Evolutionary conservation across 2,888 invertebrate genomes (phyloP), one percentile per base, ranked within the genome.

Genomic region (Zootermopsis nevadensis): DNA sequence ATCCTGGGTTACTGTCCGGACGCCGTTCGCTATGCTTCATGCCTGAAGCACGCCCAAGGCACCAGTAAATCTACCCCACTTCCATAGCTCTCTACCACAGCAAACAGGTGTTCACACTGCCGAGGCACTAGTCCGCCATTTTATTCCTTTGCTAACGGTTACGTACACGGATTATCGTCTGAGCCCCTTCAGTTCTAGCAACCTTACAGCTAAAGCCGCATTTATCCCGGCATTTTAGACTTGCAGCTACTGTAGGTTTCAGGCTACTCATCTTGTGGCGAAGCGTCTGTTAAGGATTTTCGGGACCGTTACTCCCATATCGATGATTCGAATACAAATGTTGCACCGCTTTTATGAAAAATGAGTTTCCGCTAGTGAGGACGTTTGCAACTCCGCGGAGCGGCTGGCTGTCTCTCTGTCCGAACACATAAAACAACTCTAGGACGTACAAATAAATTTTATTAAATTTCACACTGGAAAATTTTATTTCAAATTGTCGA

Each of bases 41-140:
- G 76, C 38, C n/a, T 66, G 35, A 60, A 79, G 79, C 66, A 79
- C n/a, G 79, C 79, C 79, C 79, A 66, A 35, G 79, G 79, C 79
- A 27, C 79, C 79, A 31, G 66, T 79, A 79, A 79, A 79, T 79
- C 79, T 79, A 35, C n/a, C 76, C 76, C 24, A 7, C n/a, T n/a
- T 38, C 38, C 74, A 10, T 38, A 10, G 0, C 22, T 31, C 33
- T 22, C 33, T 31, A 30, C 31, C 69, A 27, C 27, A 24, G 74
- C 38, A 74, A 74, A 74, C 74, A 74, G 74, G 74, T 74, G 74
- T 74, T 74, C 38, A 2, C 38, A 35, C n/a, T 74, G 74, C 8
- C 38, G 74, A 60, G n/a, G 60, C 27, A 27, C 60, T 60, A 27
- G 48, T 19, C 48, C 19, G 19, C 48, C 48, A 48, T 48, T 48